phyloP scores from a whole-genome alignment of 2,113 vertebrate genomes.

The Pagrus major region DNA sequence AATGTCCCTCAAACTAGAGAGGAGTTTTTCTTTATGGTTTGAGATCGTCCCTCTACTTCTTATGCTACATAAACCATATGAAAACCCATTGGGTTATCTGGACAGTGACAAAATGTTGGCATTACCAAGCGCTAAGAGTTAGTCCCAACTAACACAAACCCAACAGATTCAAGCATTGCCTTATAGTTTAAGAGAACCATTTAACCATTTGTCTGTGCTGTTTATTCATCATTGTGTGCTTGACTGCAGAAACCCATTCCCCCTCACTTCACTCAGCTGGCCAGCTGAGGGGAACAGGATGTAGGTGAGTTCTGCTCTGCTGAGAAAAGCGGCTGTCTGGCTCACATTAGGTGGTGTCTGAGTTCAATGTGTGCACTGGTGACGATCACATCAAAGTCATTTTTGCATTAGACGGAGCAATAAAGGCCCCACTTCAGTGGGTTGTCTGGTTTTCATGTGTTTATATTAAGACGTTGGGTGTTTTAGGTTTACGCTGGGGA shows the following conservation, averaged over 20 bases:
- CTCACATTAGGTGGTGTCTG: constrained; percentile 54
- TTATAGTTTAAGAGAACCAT: neutral
- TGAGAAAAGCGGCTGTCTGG: constrained; percentile 58
- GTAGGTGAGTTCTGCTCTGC: constrained; percentile 59
- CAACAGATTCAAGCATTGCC: neutral
- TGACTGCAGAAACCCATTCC: neutral
- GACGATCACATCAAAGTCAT: constrained; percentile 72
- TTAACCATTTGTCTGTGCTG: neutral
- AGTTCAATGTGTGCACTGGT: constrained; percentile 20
- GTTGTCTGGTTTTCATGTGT: constrained; percentile 53
- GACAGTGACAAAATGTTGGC: too few relatives aligned
- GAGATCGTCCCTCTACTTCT: neutral
- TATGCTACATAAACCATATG: neutral
- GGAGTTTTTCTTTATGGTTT: neutral
- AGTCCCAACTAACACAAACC: neutral
- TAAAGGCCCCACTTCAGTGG: constrained; percentile 73
- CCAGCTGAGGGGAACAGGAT: constrained; percentile 57
- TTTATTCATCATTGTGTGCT: constrained; percentile 13
- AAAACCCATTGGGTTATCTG: too few relatives aligned
- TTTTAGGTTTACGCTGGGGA: constrained; percentile 43
- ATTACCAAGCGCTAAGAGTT: neutral
- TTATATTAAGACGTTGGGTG: constrained; percentile 45
- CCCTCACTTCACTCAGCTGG: constrained; percentile 18
- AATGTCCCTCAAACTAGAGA: neutral
- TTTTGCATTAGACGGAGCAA: constrained; percentile 48